These are phyloP conservation scores for Spondyliosoma cantharus DNA, from an alignment of 2,797 vertebrate species.

Conservation along the genomic window DNA sequence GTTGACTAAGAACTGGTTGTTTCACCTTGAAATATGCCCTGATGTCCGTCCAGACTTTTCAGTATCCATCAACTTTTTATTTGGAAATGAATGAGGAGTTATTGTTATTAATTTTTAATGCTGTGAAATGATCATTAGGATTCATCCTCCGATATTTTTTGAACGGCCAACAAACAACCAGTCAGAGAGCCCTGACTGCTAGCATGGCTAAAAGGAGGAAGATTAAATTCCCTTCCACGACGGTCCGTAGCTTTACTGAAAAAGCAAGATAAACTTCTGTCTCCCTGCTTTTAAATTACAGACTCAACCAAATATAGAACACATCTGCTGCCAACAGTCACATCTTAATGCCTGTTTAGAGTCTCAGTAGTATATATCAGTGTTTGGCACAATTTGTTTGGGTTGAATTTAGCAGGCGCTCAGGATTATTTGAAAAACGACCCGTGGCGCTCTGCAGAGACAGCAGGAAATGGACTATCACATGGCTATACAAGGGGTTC, in stretches of 20 bases:
- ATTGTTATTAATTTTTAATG: no score
- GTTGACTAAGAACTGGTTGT: no score
- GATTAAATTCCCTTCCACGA: conserved; percentile 10
- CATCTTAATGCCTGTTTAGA: conserved; percentile 49
- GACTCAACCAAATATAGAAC: conserved; percentile 49
- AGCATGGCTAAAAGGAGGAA: conserved; percentile 3
- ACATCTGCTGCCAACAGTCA: conserved; percentile 51
- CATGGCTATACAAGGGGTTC: conserved; percentile 27
- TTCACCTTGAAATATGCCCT: no score
- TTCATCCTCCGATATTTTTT: background rate
- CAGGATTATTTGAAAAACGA: conserved; percentile 59
- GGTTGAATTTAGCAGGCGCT: conserved; percentile 55
- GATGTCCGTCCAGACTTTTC: no score
- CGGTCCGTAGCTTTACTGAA: conserved; percentile 12
- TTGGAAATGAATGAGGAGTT: no score
- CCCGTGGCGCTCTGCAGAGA: background rate
- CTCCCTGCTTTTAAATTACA: conserved; percentile 22
- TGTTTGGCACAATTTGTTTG: conserved; percentile 58
- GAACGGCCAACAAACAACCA: background rate
- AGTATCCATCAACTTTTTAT: no score
- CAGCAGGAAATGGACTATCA: conserved; percentile 22
- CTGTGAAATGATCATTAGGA: background rate
- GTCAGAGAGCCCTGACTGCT: background rate
- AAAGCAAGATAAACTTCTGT: conserved; percentile 33
- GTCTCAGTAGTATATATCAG: conserved; percentile 44